Evolutionary conservation across 92 coral and sea anemone species (phyloP).

Genomic region (Porites rus): DNA sequence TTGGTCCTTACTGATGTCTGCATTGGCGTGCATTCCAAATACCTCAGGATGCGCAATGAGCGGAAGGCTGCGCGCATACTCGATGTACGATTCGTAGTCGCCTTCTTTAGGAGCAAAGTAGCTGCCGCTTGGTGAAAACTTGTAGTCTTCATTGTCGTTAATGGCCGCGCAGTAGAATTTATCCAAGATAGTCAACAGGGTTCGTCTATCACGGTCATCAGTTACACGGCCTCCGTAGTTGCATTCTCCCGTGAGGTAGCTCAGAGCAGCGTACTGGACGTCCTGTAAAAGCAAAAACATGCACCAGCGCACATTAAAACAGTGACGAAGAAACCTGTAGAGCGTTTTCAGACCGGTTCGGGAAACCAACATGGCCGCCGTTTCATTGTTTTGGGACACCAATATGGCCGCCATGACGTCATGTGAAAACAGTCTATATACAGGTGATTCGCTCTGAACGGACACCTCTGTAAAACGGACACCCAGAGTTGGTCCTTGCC

Average conservation of each 20-base stretch:
- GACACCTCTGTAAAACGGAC: too few relatives aligned
- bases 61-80: conserved; percentile 90
- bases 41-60: conserved; percentile 94
- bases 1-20: conserved; percentile 97
- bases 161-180: conserved; percentile 82
- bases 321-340: not conserved
- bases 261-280: conserved; percentile 92
- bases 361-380: too few relatives aligned
- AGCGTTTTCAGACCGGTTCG: not conserved
- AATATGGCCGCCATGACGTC: too few relatives aligned
- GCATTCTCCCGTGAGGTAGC: conserved; percentile 97
- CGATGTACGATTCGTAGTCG: conserved; percentile 94
- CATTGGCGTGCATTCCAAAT: conserved; percentile 99
- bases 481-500: too few relatives aligned
- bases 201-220: conserved; percentile 97
- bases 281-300: conserved; percentile 58
- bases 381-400: too few relatives aligned
- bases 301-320: not conserved
- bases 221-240: conserved; percentile 99
- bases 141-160: conserved; percentile 69
- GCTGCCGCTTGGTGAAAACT: conserved; percentile 94
- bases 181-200: conserved; percentile 90
- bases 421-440: too few relatives aligned
- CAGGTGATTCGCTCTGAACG: too few relatives aligned
- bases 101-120: conserved; percentile 93